phyloP scores from a whole-genome alignment of 2,113 vertebrate species.

The Hyperoodon ampullatus region DNA sequence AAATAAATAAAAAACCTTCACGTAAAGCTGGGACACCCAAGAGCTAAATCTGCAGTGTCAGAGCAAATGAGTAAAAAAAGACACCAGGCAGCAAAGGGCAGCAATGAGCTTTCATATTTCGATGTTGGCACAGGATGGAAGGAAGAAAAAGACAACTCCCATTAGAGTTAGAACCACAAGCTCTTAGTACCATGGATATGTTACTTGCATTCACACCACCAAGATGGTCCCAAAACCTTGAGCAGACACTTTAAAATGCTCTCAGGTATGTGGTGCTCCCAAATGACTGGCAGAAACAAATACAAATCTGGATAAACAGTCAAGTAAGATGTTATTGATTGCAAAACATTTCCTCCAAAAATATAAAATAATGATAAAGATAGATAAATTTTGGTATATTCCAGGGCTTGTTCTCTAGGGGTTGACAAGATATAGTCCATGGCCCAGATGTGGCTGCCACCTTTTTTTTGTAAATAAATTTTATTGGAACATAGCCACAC shows the following conservation, averaged over 20 bases:
- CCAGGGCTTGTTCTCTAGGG: background rate
- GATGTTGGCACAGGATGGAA: background rate
- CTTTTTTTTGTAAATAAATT: background rate
- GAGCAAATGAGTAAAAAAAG: background rate
- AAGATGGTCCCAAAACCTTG: background rate
- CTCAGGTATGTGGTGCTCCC: rapidly evolving
- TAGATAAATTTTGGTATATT: background rate
- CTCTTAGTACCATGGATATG: background rate
- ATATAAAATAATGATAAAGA: background rate
- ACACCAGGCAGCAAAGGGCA: background rate
- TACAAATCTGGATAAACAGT: background rate
- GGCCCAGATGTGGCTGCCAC: background rate
- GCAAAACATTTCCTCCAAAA: background rate
- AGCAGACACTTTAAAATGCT: background rate
- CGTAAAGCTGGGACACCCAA: background rate
- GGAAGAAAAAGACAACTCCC: background rate
- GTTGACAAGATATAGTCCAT: background rate
- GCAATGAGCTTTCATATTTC: background rate
- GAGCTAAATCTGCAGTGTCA: background rate
- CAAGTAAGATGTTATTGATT: background rate
- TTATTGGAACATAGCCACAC: background rate
- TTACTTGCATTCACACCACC: background rate
- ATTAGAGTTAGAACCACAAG: background rate
- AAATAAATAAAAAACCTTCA: background rate
- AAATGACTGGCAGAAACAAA: background rate